Evolutionary conservation across 2,797 vertebrate species (phyloP).

Genomic region (Paedocypris micromegethes): DNA sequence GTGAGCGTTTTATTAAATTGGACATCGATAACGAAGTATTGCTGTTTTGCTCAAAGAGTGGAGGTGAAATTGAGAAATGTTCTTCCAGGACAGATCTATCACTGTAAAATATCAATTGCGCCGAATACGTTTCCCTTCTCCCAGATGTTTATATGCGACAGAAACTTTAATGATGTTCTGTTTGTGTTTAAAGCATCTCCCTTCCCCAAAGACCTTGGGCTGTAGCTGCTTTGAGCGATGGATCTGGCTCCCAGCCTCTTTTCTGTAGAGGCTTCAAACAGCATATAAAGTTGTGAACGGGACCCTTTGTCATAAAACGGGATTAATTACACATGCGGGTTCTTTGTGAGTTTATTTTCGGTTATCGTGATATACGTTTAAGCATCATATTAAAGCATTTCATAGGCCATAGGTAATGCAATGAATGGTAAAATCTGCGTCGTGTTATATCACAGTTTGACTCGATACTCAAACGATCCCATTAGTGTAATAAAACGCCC

Average conservation of each 20-base stretch:
- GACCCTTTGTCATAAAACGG: slow-evolving; percentile 6
- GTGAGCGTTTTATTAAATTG: too few relatives aligned
- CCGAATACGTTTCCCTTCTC: slow-evolving; percentile 22
- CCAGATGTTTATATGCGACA: slow-evolving; percentile 42
- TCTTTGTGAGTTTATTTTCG: too few relatives aligned
- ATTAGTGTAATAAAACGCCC: slow-evolving; percentile 1
- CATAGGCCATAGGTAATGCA: slow-evolving; percentile 17
- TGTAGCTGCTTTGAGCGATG: slow-evolving; percentile 35
- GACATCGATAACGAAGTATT: too few relatives aligned
- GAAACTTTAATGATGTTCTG: slow-evolving; percentile 42
- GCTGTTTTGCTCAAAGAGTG: too few relatives aligned
- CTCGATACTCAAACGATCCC: slow-evolving; percentile 11
- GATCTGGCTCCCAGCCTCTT: slow-evolving; percentile 11
- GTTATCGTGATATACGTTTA: too few relatives aligned
- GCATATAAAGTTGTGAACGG: slow-evolving; percentile 25
- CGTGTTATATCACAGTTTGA: slow-evolving; percentile 32
- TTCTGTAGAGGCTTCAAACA: slow-evolving; percentile 20
- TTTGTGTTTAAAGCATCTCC: slow-evolving; percentile 43
- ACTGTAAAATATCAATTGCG: slow-evolving; percentile 30
- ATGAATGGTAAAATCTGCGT: slow-evolving; percentile 30
- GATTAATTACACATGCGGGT: background rate
- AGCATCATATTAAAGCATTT: slow-evolving; percentile 17
- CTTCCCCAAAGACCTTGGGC: slow-evolving; percentile 44
- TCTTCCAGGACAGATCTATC: slow-evolving; percentile 30
- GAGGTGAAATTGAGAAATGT: slow-evolving; percentile 13